These are phyloP conservation scores for Tringa solitaria DNA, from an alignment of 2,113 vertebrate species.

Conservation along the genomic window DNA sequence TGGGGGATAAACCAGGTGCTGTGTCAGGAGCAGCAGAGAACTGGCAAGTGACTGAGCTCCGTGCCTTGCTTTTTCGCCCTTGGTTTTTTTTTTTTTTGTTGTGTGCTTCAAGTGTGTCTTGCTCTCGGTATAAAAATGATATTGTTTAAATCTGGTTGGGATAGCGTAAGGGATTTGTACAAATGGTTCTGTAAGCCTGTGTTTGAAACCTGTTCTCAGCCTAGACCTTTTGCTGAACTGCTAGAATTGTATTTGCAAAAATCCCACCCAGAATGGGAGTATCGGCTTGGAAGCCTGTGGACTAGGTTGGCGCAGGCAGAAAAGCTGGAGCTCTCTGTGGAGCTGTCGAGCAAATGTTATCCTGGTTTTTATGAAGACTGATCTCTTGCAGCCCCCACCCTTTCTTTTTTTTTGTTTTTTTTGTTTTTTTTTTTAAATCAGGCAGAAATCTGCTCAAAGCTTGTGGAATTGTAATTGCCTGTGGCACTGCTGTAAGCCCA, in stretches of 20 bases:
- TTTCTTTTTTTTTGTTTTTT: not conserved
- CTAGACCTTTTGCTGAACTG: too few relatives aligned
- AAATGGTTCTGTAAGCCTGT: not conserved
- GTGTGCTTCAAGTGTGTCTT: not conserved
- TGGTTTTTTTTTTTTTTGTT: not conserved
- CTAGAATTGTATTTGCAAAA: not conserved
- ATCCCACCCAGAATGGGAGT: rapidly evolving
- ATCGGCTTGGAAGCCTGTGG: not conserved
- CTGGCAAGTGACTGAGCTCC: not conserved
- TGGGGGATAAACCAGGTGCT: rapidly evolving
- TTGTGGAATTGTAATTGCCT: not conserved
- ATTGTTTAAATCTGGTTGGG: not conserved
- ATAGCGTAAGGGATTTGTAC: not conserved
- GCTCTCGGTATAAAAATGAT: not conserved
- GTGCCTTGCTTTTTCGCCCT: not conserved
- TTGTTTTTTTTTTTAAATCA: not conserved
- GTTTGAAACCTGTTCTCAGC: not conserved
- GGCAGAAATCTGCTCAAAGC: not conserved
- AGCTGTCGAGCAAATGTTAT: not conserved
- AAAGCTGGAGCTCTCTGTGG: not conserved
- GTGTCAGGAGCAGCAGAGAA: not conserved
- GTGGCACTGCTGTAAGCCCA: not conserved
- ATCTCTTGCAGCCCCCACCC: not conserved
- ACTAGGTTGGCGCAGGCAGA: not conserved
- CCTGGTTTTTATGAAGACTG: not conserved